Evolutionary conservation across 2,797 vertebrate species (phyloP).

Genomic region (Pseudochirops cupreus): DNA sequence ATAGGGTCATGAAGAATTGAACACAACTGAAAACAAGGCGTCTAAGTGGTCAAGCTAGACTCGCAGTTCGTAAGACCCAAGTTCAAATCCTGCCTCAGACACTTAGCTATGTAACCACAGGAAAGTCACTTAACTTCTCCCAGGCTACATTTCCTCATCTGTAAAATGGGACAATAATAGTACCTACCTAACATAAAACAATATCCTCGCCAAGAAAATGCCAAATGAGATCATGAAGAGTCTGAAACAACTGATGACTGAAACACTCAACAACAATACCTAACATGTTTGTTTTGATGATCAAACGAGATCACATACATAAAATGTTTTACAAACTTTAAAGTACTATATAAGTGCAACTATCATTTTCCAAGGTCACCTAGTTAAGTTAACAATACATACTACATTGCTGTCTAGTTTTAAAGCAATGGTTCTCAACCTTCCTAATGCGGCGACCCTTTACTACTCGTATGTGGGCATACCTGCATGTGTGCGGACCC

Average conservation of each 20-base stretch:
- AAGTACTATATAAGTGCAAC: background rate
- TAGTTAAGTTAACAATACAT: background rate
- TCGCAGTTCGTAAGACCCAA: background rate
- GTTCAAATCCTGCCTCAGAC: background rate
- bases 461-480: no score
- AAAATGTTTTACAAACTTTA: background rate
- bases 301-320: background rate
- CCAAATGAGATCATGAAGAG: background rate
- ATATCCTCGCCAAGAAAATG: background rate
- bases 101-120: background rate
- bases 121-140: background rate
- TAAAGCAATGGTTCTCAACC: no score
- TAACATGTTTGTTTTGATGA: background rate
- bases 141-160: background rate
- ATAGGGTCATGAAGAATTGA: no score
- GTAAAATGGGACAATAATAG: background rate
- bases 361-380: background rate
- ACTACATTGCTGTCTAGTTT: background rate
- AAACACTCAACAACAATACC: background rate
- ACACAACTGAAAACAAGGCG: background rate
- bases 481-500: no score
- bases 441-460: no score
- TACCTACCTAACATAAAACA: background rate
- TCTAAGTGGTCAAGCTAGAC: background rate
- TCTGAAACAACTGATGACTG: background rate